phyloP scores from a whole-genome alignment of 2,113 vertebrate genomes.

The Tragulus kanchil region DNA sequence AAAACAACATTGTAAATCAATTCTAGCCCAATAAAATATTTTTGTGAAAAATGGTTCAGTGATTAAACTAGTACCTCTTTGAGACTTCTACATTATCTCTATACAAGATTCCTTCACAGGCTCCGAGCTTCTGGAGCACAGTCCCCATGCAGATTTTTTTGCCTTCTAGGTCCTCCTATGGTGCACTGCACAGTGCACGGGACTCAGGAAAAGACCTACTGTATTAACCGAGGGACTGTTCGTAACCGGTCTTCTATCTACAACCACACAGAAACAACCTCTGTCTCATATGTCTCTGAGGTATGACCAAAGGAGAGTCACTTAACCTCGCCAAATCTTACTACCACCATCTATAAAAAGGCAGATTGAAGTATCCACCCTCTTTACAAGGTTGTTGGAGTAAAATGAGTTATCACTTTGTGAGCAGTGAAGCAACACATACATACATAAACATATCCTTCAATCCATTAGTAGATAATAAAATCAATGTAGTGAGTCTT shows the following conservation, averaged over 20 bases:
- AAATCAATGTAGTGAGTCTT: neutral
- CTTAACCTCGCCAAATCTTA: neutral
- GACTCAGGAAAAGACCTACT: neutral
- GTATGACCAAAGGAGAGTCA: neutral
- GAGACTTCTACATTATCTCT: neutral
- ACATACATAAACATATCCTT: neutral
- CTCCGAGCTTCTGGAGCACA: neutral
- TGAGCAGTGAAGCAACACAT: neutral
- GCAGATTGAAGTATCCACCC: neutral
- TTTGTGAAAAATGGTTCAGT: neutral
- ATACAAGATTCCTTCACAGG: neutral
- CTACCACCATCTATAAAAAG: neutral
- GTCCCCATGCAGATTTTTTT: neutral
- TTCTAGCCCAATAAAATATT: neutral
- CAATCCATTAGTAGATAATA: neutral
- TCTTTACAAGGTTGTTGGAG: neutral
- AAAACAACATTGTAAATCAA: neutral
- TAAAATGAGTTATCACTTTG: conserved; percentile 6
- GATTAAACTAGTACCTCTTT: neutral
- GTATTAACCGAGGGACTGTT: neutral
- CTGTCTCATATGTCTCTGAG: neutral
- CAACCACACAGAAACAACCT: neutral
- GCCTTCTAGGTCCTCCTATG: neutral
- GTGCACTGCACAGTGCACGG: neutral
- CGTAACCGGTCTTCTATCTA: neutral